Evolutionary conservation across 2,888 invertebrate species (phyloP).

Genomic region (Cheilosia impressa): DNA sequence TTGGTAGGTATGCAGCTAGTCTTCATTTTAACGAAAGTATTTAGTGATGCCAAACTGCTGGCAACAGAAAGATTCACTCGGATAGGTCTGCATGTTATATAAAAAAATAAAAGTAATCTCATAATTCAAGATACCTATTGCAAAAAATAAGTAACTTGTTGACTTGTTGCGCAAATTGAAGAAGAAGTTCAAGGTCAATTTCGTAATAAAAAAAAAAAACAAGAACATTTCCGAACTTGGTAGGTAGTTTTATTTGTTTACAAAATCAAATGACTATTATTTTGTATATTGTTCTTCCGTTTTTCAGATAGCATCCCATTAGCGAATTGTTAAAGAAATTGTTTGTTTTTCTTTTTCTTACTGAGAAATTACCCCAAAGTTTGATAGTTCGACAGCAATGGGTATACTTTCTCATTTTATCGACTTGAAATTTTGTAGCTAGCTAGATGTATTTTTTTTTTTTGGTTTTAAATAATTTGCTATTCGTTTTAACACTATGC

Average conservation of each 20-base stretch:
- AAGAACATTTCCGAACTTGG: no score
- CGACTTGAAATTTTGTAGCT: neutral
- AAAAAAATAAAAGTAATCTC: no score
- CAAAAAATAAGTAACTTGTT: no score
- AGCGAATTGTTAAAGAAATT: neutral
- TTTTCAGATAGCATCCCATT: neutral
- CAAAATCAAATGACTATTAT: neutral
- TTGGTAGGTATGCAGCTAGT: no score
- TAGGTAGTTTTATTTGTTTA: neutral
- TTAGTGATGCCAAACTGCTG: no score
- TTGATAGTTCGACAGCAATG: neutral
- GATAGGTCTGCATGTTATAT: no score
- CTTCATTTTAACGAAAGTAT: no score
- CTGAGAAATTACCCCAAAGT: neutral
- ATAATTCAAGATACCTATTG: no score
- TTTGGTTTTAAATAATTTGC: neutral
- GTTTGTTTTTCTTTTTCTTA: neutral
- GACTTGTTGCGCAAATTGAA: no score
- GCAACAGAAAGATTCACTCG: no score
- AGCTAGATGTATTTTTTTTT: neutral
- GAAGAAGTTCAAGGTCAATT: no score
- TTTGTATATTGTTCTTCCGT: neutral
- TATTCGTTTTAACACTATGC: neutral
- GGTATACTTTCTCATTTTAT: neutral
- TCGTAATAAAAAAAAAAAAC: no score